Evolutionary conservation across 2,888 invertebrate genomes (phyloP).

Genomic region (Carterocephalus palaemon): DNA sequence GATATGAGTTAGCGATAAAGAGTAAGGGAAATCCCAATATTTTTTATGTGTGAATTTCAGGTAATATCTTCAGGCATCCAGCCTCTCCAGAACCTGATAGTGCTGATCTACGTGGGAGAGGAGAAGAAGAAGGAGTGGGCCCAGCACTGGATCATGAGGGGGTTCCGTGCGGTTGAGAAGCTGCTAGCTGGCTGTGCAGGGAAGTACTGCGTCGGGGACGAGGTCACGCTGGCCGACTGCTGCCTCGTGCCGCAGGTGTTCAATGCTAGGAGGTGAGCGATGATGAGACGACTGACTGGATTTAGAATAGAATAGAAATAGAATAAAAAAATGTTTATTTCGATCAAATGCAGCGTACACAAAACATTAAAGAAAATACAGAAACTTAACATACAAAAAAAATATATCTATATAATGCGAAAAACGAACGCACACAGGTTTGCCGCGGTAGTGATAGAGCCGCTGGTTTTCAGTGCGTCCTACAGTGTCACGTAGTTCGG

Average conservation of each 20-base stretch:
- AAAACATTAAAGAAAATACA: too few relatives aligned
- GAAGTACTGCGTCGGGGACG: conserved; percentile 95
- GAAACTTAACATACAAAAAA: too few relatives aligned
- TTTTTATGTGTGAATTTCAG: conserved; percentile 42
- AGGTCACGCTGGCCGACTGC: conserved; percentile 95
- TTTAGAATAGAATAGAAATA: too few relatives aligned
- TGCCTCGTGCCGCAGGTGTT: conserved; percentile 97
- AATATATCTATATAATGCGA: too few relatives aligned
- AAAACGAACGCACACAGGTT: too few relatives aligned
- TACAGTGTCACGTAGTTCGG: too few relatives aligned
- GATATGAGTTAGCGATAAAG: too few relatives aligned
- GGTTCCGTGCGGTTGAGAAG: conserved; percentile 94
- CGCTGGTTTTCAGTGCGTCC: not conserved
- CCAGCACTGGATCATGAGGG: conserved; percentile 93
- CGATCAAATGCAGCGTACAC: too few relatives aligned
- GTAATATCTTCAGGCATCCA: conserved; percentile 96
- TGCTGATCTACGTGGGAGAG: conserved; percentile 91
- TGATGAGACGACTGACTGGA: too few relatives aligned
- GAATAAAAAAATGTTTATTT: too few relatives aligned
- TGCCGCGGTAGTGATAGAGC: too few relatives aligned
- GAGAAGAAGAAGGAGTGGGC: conserved; percentile 96
- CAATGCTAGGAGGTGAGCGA: conserved; percentile 90
- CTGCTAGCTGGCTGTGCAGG: conserved; percentile 90
- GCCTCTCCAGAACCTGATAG: conserved; percentile 95
- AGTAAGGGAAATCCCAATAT: not conserved